Evolutionary conservation across 2,888 invertebrate genomes (phyloP), one percentile per base, ranked within the genome.

Genomic region (Polydrusus tereticollis): DNA sequence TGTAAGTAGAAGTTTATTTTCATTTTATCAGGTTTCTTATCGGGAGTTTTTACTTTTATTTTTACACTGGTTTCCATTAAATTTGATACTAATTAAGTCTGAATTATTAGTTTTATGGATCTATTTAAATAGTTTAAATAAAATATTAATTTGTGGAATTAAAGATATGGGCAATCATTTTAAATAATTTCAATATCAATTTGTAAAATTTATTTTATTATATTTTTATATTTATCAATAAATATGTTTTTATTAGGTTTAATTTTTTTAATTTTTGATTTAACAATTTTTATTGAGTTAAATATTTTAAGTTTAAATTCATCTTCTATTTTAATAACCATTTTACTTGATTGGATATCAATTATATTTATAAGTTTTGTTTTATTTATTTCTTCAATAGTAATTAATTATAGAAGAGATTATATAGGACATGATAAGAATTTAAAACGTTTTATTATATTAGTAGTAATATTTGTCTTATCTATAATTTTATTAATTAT

Each of bases 131-230:
- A 90, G 88, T 91, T 91, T 89, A 90, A 86, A 55, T 36, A 89
- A 90, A 90, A 90, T 88, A 85, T 88, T 89, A 88, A 89, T 89
- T 90, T 91, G 90, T 91, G 90, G 87, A 80, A 71, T 89, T 88
- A 89, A 87, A 85, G 87, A 89, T 89, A 85, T 88, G 87, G 85
- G 23, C 68, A 66, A 76, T 55, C 86, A 87, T 86, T 87, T 89
- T 88, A 87, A 82, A 84, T 88, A 84, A 84, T 82, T 88, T 84
- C 86, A 85, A 77, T 43, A 20, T 47, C 47, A 1, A 21, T 87
- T 87, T 84, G 84, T 88, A 21, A 41, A 21, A 7, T 83, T 76
- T 85, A 77, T 88, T 87, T 83, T 85, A 88, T 82, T 75, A 85
- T 77, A 82, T 86, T 81, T 87, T 41, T 29, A 8, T 20, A 21